These are phyloP conservation scores for Ichneumoninae sp. DNA, from an alignment of 2,888 invertebrate genomes.

Conservation along the genomic window DNA sequence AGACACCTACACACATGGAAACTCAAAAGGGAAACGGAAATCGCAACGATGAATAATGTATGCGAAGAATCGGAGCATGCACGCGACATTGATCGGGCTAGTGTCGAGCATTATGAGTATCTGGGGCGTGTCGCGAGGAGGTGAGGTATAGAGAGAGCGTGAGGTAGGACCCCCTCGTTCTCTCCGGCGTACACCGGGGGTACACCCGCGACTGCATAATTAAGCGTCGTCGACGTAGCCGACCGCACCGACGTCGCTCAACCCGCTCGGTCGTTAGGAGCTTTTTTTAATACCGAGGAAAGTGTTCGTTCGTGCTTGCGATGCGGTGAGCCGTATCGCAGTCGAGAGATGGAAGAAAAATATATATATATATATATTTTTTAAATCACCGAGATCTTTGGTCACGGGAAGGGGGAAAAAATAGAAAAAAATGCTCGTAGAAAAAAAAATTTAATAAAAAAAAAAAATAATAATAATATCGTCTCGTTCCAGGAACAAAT, in stretches of 20 bases:
- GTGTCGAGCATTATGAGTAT: conserved; percentile 74
- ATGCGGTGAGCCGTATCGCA: conserved; percentile 45
- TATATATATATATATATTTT: too few relatives aligned
- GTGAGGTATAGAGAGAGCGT: conserved; percentile 30
- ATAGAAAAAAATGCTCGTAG: neutral
- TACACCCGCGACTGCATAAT: conserved; percentile 64
- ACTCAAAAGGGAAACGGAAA: conserved; percentile 69
- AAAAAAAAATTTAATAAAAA: neutral
- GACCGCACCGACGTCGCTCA: conserved; percentile 48
- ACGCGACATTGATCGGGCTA: conserved; percentile 74
- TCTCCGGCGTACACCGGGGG: conserved; percentile 33
- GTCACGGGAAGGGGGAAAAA: conserved; percentile 14
- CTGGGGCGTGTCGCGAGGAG: conserved; percentile 60
- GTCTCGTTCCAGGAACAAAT: conserved; percentile 26
- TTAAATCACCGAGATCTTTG: conserved; percentile 14
- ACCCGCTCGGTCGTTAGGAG: conserved; percentile 61
- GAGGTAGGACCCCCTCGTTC: conserved; percentile 24
- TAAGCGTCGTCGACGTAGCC: conserved; percentile 61
- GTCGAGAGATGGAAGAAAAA: conserved; percentile 27
- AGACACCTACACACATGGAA: conserved; percentile 25
- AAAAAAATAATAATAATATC: neutral
- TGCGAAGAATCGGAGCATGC: conserved; percentile 72
- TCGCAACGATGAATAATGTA: conserved; percentile 75
- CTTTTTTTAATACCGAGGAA: conserved; percentile 64
- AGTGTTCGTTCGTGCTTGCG: conserved; percentile 64